A percentile compares a stretch with the other conserved stretches of the same genome.
Evolutionary conservation across 1,140 invertebrate genomes (phyloP).

Genomic region (Saccostrea glomerata): DNA sequence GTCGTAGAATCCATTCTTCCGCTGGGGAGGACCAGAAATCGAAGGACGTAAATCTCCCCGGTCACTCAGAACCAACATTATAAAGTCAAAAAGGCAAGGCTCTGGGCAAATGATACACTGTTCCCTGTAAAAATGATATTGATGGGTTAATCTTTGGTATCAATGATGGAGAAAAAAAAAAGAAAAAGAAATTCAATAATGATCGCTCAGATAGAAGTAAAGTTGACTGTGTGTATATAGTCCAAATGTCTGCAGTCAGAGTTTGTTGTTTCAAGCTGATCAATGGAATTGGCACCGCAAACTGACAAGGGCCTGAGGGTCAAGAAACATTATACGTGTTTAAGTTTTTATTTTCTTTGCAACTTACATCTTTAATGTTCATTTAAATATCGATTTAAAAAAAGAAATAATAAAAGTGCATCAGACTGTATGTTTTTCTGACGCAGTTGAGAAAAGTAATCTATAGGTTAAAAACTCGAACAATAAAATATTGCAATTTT

Average conservation of each 20-base stretch:
- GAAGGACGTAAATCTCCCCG: slow-evolving; percentile 13
- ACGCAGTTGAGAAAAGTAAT: too few species aligned
- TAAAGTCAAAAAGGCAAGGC: neutral
- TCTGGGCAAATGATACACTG: neutral
- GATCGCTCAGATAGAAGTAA: neutral
- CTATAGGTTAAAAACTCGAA: too few species aligned
- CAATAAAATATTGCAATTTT: too few species aligned
- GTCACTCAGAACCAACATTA: neutral
- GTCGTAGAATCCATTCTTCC: neutral
- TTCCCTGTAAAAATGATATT: neutral
- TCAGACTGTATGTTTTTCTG: too few species aligned
- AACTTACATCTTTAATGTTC: too few species aligned
- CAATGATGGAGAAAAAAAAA: neutral
- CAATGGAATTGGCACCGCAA: too few species aligned
- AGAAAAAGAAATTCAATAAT: neutral
- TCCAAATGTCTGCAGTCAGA: neutral
- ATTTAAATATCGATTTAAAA: too few species aligned
- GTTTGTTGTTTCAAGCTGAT: too few species aligned
- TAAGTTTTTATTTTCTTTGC: too few species aligned
- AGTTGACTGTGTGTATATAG: neutral
- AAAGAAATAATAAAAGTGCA: too few species aligned
- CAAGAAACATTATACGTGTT: neutral
- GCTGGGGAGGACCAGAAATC: neutral
- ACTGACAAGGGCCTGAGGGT: neutral
- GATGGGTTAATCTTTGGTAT: slow-evolving; percentile 18